Conservation (phyloP, 2,113 vertebrate genomes). For the Echinops telfairi region DNA sequence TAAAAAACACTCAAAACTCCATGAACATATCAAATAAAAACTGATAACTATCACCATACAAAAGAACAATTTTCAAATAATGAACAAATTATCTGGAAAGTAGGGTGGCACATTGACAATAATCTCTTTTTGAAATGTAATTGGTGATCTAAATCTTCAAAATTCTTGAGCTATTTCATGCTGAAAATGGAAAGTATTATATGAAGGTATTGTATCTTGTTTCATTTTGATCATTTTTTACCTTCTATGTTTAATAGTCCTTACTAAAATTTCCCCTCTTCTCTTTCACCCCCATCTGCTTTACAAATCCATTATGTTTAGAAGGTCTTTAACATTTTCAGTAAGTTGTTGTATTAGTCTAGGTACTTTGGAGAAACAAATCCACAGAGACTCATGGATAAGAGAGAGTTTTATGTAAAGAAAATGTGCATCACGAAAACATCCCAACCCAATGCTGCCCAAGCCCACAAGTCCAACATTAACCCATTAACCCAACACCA, state of each 20-base stretch:
- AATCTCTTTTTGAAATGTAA: constrained; percentile 36
- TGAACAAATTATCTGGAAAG: constrained; percentile 50
- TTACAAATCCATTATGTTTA: constrained; percentile 70
- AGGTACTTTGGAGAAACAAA: no score
- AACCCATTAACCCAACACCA: no score
- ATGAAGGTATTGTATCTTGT: neutral
- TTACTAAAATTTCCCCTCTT: neutral
- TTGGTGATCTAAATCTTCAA: constrained; percentile 21
- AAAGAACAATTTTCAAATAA: constrained; percentile 16
- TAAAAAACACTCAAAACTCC: neutral
- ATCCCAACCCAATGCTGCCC: no score
- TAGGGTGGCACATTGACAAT: neutral
- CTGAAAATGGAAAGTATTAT: neutral
- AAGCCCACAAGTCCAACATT: no score
- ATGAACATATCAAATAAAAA: neutral
- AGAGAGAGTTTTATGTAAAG: no score
- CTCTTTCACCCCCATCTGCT: neutral
- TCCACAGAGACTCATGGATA: no score
- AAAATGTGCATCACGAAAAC: no score
- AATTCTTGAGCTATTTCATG: constrained; percentile 47
- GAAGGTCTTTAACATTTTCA: constrained; percentile 47
- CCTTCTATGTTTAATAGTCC: constrained; percentile 63
- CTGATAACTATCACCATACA: constrained; percentile 8
- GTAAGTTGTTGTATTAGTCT: constrained; percentile 34
- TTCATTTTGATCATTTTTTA: neutral